phyloP scores from a whole-genome alignment of 2,797 vertebrate species.

The Mus minutoides region DNA sequence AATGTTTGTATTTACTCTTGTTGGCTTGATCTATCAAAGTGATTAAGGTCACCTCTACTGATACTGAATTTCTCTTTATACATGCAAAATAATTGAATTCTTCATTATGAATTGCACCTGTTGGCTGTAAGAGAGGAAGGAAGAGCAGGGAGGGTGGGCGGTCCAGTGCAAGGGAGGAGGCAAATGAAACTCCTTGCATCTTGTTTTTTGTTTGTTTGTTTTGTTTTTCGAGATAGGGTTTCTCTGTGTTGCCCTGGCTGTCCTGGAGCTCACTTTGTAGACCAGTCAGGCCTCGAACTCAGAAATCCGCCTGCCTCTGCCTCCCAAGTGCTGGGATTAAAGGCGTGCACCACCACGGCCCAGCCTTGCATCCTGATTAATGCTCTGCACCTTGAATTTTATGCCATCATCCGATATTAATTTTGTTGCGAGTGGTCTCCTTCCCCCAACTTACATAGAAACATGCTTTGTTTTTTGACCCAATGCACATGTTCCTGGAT shows the following conservation, averaged over 20 bases:
- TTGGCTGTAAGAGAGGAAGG: not conserved
- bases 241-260: no score
- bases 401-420: not conserved
- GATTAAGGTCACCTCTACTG: not conserved
- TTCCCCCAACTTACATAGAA: not conserved
- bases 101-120: not conserved
- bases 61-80: slow-evolving; percentile 44
- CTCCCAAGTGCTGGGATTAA: no score
- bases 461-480: not conserved
- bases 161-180: not conserved
- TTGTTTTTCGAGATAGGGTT: no score
- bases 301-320: no score
- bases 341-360: no score
- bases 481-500: not conserved
- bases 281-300: no score
- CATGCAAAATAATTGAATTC: slow-evolving; percentile 33
- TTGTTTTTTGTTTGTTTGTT: not conserved
- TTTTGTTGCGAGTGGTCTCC: slow-evolving; percentile 10
- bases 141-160: not conserved
- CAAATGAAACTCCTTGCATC: not conserved
- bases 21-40: slow-evolving; percentile 48
- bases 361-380: slow-evolving; percentile 11
- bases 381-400: slow-evolving; percentile 32
- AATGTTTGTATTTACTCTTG: slow-evolving; percentile 56
- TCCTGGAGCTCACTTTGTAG: no score